A percentile compares a stretch with the other conserved stretches of the same genome.
Evolutionary conservation across 2,113 vertebrate species (phyloP).

Genomic region (Otis tarda): DNA sequence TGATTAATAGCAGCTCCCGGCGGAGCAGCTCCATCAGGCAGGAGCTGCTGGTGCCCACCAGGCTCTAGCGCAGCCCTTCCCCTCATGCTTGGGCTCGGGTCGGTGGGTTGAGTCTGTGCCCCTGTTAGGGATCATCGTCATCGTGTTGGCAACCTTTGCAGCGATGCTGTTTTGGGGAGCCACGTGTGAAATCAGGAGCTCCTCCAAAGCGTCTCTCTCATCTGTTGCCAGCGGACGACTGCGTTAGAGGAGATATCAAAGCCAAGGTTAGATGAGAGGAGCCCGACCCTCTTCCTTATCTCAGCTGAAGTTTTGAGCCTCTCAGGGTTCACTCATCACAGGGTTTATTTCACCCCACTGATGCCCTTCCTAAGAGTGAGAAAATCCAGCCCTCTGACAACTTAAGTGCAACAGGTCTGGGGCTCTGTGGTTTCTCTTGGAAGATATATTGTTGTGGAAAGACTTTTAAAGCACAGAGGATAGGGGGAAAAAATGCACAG

Average conservation of each 20-base stretch:
- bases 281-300: background rate
- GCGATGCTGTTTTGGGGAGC: background rate
- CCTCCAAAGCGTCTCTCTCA: background rate
- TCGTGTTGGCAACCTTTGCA: background rate
- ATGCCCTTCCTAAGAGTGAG: slow-evolving; percentile 4
- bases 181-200: background rate
- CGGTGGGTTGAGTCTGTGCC: background rate
- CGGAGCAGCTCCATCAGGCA: background rate
- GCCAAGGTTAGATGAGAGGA: background rate
- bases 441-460: slow-evolving; percentile 15
- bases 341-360: background rate
- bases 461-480: background rate
- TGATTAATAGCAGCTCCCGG: slow-evolving; percentile 34
- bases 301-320: slow-evolving; percentile 1
- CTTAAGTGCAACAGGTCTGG: background rate
- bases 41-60: background rate
- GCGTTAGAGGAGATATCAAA: background rate
- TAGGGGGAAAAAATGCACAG: background rate
- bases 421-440: slow-evolving; percentile 7
- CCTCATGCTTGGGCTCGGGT: rapidly evolving
- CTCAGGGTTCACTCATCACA: background rate
- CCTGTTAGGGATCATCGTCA: background rate
- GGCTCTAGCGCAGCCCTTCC: background rate
- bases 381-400: slow-evolving; percentile 3
- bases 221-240: background rate